Conservation (phyloP, 1,140 invertebrate genomes). For the Calosoma granatense region DNA sequence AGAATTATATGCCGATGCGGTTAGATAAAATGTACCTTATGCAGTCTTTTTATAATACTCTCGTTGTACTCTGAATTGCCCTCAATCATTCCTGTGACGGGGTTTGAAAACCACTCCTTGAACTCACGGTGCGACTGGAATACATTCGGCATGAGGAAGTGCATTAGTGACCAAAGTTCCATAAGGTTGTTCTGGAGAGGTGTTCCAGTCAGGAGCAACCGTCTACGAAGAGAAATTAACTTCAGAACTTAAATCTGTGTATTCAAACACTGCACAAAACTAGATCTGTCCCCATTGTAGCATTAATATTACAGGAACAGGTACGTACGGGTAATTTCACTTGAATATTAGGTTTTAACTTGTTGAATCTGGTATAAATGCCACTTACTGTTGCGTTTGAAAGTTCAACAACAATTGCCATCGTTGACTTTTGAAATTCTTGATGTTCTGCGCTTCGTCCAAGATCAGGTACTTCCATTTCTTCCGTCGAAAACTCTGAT, state of each 20-base stretch:
- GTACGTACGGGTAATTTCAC: too few species aligned
- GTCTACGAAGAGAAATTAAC: conserved; percentile 41
- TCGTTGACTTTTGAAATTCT: conserved; percentile 98
- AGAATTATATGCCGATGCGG: too few species aligned
- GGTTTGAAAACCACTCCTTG: conserved; percentile 99
- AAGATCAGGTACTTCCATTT: conserved; percentile 99
- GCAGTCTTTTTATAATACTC: conserved; percentile 83
- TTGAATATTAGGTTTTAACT: conserved; percentile 10
- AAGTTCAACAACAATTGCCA: conserved; percentile 98
- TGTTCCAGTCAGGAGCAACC: conserved; percentile 92
- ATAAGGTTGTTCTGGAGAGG: conserved; percentile 98
- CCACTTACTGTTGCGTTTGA: conserved; percentile 73
- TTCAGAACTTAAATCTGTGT: conserved; percentile 12
- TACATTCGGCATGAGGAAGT: conserved; percentile 99
- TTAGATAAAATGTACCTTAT: conserved; percentile 75
- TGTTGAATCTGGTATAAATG: conserved; percentile 4
- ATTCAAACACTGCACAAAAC: conserved; percentile 7
- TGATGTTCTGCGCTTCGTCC: conserved; percentile 99
- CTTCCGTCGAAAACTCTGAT: conserved; percentile 93
- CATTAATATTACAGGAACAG: too few species aligned
- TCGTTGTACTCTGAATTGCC: conserved; percentile 94
- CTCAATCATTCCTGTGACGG: conserved; percentile 96
- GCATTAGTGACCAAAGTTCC: conserved; percentile 99
- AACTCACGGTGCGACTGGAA: conserved; percentile 97
- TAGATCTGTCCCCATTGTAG: too few species aligned